Evolutionary conservation across 1,140 invertebrate genomes (phyloP).

Genomic region (Choristoneura fumiferana): DNA sequence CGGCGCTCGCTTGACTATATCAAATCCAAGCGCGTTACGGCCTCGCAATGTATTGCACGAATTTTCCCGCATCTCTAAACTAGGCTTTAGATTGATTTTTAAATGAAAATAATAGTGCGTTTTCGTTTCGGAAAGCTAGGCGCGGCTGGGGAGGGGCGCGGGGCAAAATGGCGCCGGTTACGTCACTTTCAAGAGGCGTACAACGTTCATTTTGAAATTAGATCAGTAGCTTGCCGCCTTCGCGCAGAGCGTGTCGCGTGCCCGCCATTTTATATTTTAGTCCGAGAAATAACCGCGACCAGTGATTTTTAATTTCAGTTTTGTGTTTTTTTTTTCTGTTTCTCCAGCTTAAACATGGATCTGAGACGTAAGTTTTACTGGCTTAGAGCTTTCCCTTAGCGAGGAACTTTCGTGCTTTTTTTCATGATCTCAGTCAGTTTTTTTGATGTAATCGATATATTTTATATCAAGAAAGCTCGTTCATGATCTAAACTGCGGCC

Average conservation of each 20-base stretch:
- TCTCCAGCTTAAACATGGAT: slow-evolving; percentile 1
- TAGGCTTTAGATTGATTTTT: slow-evolving; percentile 60
- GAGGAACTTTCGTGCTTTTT: neutral
- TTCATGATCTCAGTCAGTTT: neutral
- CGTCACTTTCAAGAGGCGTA: slow-evolving; percentile 60
- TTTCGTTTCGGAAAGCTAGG: slow-evolving; percentile 57
- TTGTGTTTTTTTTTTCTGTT: slow-evolving; percentile 38
- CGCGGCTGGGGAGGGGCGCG: slow-evolving; percentile 40
- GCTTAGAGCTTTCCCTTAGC: neutral
- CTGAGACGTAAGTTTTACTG: slow-evolving; percentile 13
- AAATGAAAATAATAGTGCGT: slow-evolving; percentile 61
- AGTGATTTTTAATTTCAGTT: slow-evolving; percentile 25
- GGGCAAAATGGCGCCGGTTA: slow-evolving; percentile 64
- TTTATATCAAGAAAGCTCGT: neutral
- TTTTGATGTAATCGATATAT: slow-evolving; percentile 1
- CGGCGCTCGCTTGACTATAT: no score
- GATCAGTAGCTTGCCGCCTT: slow-evolving; percentile 60
- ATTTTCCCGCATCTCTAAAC: no score
- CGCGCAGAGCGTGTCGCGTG: slow-evolving; percentile 27
- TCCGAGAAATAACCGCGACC: slow-evolving; percentile 22
- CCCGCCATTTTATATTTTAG: slow-evolving; percentile 1
- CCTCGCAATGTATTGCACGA: no score
- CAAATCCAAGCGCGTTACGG: no score
- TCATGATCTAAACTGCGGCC: no score
- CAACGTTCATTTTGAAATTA: slow-evolving; percentile 62